These are phyloP conservation scores for Pegea sp. DNA, from an alignment of 23 tunicate genomes.

Conservation along the genomic window DNA sequence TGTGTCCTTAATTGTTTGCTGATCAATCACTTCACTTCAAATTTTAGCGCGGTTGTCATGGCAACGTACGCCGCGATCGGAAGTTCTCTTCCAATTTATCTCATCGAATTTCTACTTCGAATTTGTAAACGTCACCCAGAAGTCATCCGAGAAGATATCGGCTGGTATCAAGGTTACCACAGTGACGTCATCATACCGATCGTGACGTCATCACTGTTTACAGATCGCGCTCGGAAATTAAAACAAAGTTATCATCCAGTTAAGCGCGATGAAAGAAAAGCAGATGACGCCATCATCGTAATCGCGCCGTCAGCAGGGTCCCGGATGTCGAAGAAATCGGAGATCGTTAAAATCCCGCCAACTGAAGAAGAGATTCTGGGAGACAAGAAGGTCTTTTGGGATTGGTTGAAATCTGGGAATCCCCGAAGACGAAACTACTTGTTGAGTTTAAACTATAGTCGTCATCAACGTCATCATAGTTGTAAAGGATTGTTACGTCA, in stretches of 20 bases:
- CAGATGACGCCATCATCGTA: too few relatives aligned
- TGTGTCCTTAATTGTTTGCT: conserved; percentile 8
- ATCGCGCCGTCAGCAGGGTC: too few relatives aligned
- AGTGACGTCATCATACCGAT: background rate
- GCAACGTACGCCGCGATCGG: conserved; percentile 29
- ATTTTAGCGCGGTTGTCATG: conserved; percentile 30
- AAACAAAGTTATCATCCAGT: too few relatives aligned
- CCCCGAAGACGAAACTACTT: too few relatives aligned
- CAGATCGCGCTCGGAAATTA: too few relatives aligned
- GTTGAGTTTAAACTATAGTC: too few relatives aligned
- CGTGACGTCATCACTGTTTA: background rate
- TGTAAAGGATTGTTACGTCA: too few relatives aligned
- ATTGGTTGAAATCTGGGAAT: conserved; percentile 33
- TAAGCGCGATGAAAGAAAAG: too few relatives aligned
- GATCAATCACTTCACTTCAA: conserved; percentile 16
- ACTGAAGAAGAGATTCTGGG: conserved; percentile 5
- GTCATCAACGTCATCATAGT: too few relatives aligned
- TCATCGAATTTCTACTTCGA: conserved; percentile 24
- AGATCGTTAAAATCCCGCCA: too few relatives aligned
- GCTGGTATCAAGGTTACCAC: conserved; percentile 56
- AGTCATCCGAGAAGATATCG: conserved; percentile 24
- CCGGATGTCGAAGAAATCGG: too few relatives aligned
- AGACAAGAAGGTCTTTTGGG: conserved; percentile 26
- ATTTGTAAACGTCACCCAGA: conserved; percentile 4
- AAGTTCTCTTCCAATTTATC: conserved; percentile 25